phyloP scores from a whole-genome alignment of 2,888 invertebrate species.

The Silvanus unidentatus region DNA sequence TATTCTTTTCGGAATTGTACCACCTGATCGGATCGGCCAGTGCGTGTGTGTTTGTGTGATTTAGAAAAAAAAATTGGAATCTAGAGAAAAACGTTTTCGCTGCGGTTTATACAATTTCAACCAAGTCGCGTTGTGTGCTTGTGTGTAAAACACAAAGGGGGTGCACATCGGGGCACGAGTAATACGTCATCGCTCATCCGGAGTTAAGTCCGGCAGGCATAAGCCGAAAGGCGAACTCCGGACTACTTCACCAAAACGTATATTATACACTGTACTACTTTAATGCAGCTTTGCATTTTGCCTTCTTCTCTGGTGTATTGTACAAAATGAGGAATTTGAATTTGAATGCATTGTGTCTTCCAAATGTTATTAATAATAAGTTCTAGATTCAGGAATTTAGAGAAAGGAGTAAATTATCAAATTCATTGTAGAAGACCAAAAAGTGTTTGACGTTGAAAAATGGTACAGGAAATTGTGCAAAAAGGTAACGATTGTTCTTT shows the following conservation, averaged over 20 bases:
- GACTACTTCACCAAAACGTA: constrained; percentile 11
- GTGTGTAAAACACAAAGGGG: constrained; percentile 29
- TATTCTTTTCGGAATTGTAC: no score
- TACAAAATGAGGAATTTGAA: background rate
- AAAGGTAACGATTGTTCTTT: no score
- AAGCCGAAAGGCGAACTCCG: constrained; percentile 28
- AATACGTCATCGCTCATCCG: constrained; percentile 44
- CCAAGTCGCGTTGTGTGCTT: constrained; percentile 3
- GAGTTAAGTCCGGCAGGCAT: constrained; percentile 34
- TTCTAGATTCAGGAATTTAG: no score
- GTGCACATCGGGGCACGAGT: constrained; percentile 31
- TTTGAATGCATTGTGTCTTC: constrained; percentile 12
- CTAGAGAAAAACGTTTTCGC: constrained; percentile 31
- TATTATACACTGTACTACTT: constrained; percentile 1
- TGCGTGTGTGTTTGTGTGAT: no score
- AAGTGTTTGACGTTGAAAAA: no score
- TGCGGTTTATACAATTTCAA: constrained; percentile 26
- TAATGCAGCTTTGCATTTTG: constrained; percentile 21
- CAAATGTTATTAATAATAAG: no score
- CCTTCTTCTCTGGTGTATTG: no score
- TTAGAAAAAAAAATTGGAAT: no score
- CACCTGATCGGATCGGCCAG: no score
- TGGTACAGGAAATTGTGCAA: no score
- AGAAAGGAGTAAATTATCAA: no score
- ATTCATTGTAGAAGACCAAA: no score